These are phyloP conservation scores for Unio pictorum DNA, from an alignment of 2,888 invertebrate genomes.

Conservation along the genomic window DNA sequence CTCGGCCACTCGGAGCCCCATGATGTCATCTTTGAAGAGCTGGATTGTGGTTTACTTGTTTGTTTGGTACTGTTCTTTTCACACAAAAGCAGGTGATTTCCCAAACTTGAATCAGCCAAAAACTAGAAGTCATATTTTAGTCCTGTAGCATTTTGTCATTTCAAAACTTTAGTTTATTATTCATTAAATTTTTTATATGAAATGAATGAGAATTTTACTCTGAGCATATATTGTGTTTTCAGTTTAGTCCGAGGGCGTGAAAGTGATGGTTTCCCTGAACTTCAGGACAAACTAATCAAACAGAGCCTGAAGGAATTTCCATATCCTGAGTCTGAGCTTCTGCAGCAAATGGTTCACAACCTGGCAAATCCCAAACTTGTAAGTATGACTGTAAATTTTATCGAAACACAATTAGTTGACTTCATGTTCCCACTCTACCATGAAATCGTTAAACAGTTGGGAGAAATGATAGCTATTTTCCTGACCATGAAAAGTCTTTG, in stretches of 20 bases:
- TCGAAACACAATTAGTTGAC: no score
- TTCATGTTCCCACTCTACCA: no score
- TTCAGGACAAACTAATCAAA: conserved; percentile 81
- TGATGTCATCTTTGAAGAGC: no score
- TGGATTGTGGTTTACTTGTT: no score
- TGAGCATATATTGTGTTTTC: conserved; percentile 7
- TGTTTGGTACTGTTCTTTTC: no score
- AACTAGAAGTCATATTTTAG: neutral
- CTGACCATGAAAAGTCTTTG: no score
- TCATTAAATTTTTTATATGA: neutral
- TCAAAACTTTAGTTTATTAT: neutral
- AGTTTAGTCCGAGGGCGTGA: conserved; percentile 73
- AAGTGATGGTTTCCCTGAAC: conserved; percentile 74
- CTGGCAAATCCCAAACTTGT: conserved; percentile 62
- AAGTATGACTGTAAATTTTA: conserved; percentile 24
- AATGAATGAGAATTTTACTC: neutral
- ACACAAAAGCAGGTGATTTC: neutral
- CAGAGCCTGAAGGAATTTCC: conserved; percentile 93
- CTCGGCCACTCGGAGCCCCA: no score
- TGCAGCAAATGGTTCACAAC: conserved; percentile 66
- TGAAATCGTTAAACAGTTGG: no score
- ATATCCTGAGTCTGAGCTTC: conserved; percentile 87
- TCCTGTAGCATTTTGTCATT: neutral
- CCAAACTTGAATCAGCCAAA: no score
- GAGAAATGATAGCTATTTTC: no score